A percentile compares a stretch with the other conserved stretches of the same genome.
Evolutionary conservation across 2,797 vertebrate genomes (phyloP).

Genomic region (Myiotriccus ornatus): DNA sequence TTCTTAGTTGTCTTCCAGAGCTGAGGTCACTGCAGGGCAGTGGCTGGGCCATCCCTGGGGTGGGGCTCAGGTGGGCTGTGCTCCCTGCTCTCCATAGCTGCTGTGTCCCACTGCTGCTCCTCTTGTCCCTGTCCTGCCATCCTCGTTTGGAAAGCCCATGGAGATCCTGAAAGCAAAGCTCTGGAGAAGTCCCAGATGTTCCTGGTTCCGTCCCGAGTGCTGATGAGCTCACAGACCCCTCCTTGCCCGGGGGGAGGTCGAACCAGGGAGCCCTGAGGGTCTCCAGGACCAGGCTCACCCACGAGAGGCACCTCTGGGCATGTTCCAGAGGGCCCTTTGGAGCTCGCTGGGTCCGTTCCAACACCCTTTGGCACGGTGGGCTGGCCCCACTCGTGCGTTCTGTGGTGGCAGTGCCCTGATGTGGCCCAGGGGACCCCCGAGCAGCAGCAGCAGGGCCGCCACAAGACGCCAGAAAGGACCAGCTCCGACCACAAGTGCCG

Average conservation of each 20-base stretch:
- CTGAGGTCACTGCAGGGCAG: neutral
- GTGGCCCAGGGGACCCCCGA: neutral
- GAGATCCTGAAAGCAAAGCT: neutral
- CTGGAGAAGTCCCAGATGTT: neutral
- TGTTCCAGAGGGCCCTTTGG: neutral
- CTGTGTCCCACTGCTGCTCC: neutral
- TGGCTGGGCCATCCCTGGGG: neutral
- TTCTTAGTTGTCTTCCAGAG: neutral
- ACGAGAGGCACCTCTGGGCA: fast-evolving
- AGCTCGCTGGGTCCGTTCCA: fast-evolving
- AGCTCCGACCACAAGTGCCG: neutral
- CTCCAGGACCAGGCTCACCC: neutral
- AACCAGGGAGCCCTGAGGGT: neutral
- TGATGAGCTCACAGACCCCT: neutral
- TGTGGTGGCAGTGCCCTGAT: neutral
- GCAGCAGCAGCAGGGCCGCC: neutral
- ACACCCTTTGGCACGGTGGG: neutral
- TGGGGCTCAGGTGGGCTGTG: neutral
- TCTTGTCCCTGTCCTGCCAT: neutral
- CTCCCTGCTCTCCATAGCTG: neutral
- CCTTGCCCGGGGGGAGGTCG: neutral
- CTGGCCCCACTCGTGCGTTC: neutral
- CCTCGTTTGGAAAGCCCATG: neutral
- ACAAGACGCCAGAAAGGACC: conserved; percentile 13
- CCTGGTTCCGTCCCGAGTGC: neutral